Conservation (phyloP, 1,140 invertebrate genomes). For the Caenorhabditis inopinata region DNA sequence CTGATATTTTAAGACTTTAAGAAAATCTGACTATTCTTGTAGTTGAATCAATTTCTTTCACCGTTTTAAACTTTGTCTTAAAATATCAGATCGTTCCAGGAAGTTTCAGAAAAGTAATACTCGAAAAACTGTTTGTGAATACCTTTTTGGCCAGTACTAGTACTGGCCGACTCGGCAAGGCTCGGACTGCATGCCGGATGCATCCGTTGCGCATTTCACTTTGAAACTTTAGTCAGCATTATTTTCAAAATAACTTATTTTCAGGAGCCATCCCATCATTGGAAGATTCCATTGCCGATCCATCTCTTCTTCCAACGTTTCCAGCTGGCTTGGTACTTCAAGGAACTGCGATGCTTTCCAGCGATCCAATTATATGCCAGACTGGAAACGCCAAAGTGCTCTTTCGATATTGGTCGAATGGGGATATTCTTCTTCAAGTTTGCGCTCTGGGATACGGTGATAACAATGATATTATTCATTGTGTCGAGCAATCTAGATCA, state of each 20-base stretch:
- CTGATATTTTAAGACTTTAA: too few relatives aligned
- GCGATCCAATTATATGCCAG: conserved; percentile 60
- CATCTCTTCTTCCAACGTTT: conserved; percentile 52
- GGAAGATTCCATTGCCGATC: conserved; percentile 49
- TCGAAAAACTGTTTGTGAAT: too few relatives aligned
- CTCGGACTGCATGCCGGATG: too few relatives aligned
- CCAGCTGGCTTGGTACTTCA: conserved; percentile 63
- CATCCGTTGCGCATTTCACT: too few relatives aligned
- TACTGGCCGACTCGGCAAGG: too few relatives aligned
- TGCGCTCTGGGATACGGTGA: conserved; percentile 60
- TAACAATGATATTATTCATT: conserved; percentile 35
- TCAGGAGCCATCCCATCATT: conserved; percentile 63
- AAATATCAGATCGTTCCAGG: too few relatives aligned
- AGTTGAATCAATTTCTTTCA: too few relatives aligned
- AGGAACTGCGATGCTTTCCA: conserved; percentile 62
- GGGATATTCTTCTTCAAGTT: conserved; percentile 59
- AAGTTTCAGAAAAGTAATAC: too few relatives aligned
- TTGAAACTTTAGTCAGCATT: too few relatives aligned
- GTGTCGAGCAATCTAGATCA: conserved; percentile 34
- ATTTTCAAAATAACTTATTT: neutral
- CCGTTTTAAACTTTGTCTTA: too few relatives aligned
- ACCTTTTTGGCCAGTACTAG: too few relatives aligned
- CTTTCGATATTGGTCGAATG: conserved; percentile 65
- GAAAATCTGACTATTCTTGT: too few relatives aligned
- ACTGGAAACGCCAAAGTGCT: conserved; percentile 60